phyloP scores from a whole-genome alignment of 2,888 invertebrate genomes.

The Schizotus pectinicornis region DNA sequence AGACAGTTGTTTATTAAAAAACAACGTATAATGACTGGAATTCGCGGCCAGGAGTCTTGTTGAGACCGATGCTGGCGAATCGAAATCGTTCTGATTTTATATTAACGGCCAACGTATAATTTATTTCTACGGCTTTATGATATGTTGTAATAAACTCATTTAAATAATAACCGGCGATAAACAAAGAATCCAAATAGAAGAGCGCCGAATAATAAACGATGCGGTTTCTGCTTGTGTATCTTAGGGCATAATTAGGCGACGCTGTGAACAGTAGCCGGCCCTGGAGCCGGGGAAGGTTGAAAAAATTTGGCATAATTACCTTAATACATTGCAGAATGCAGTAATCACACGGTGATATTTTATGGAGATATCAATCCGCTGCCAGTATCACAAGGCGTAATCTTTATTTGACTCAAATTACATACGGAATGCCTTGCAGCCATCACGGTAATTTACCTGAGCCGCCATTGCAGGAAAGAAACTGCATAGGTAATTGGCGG shows the following conservation, averaged over 20 bases:
- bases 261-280: constrained; percentile 47
- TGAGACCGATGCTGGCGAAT: no score
- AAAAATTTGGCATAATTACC: constrained; percentile 49
- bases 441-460: constrained; percentile 45
- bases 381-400: constrained; percentile 49
- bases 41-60: background rate
- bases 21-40: no score
- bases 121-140: constrained; percentile 6
- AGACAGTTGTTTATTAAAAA: no score
- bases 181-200: constrained; percentile 43
- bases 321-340: constrained; percentile 49
- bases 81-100: no score
- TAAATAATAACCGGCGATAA: constrained; percentile 44
- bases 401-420: constrained; percentile 51
- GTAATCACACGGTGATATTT: constrained; percentile 54
- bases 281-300: constrained; percentile 39
- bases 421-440: constrained; percentile 48
- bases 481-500: background rate
- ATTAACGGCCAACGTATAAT: background rate
- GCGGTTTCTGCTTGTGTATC: constrained; percentile 38
- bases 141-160: constrained; percentile 21
- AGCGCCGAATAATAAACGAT: constrained; percentile 44
- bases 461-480: constrained; percentile 18
- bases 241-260: constrained; percentile 47
- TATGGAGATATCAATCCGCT: constrained; percentile 49